Conservation (phyloP, 2,113 vertebrate species). For the Girardinichthys multiradiatus region DNA sequence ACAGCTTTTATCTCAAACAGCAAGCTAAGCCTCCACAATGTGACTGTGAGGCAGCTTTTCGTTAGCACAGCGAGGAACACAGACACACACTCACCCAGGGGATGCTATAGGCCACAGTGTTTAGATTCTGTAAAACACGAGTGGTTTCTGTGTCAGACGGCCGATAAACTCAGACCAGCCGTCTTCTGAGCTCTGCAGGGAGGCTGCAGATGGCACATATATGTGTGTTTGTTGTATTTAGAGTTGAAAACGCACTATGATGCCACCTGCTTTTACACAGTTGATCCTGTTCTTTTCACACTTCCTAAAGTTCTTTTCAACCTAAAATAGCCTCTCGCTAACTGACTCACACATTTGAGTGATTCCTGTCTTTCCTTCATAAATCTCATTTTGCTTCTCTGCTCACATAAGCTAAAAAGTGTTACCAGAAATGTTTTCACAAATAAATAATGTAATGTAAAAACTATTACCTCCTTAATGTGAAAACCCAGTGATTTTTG, state of each 20-base stretch:
- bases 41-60: conserved; percentile 10
- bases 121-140: conserved; percentile 32
- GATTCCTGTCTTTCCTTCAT: background rate
- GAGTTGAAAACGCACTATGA: conserved; percentile 27
- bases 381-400: conserved; percentile 7
- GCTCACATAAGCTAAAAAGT: background rate
- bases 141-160: conserved; percentile 42
- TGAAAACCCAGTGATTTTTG: too few relatives aligned
- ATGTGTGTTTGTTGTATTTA: conserved; percentile 14
- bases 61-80: conserved; percentile 23
- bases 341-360: background rate
- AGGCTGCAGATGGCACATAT: conserved; percentile 64
- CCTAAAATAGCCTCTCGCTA: conserved; percentile 32
- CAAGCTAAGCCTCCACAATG: conserved; percentile 6
- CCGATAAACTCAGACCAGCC: conserved; percentile 41
- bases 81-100: background rate
- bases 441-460: too few relatives aligned
- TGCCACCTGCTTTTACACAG: conserved; percentile 56
- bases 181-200: conserved; percentile 40
- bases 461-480: too few relatives aligned
- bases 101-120: conserved; percentile 25
- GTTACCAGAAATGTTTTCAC: background rate
- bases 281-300: conserved; percentile 50
- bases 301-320: conserved; percentile 56
- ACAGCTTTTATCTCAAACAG: conserved; percentile 2